Evolutionary conservation across 2,888 invertebrate genomes (phyloP).

Genomic region (Baronia brevicornis): DNA sequence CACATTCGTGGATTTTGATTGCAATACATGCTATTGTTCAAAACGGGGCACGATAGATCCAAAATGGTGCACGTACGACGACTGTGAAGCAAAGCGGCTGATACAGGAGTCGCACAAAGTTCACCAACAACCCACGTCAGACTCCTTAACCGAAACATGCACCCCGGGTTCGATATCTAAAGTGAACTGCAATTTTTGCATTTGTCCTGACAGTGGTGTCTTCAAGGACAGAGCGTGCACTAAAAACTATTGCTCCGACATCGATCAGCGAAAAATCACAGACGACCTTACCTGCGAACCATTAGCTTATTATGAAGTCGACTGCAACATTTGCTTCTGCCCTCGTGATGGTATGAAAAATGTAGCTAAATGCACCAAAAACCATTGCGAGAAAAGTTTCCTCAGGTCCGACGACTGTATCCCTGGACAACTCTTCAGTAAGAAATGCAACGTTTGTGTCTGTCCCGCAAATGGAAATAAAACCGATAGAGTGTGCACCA

Average conservation of each 20-base stretch:
- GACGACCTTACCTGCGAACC: constrained; percentile 50
- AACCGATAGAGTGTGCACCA: constrained; percentile 46
- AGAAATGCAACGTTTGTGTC: constrained; percentile 60
- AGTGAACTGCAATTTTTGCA: constrained; percentile 59
- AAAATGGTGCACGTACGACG: constrained; percentile 63
- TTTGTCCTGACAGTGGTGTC: constrained; percentile 49
- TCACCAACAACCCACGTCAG: constrained; percentile 8
- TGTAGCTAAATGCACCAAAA: constrained; percentile 58
- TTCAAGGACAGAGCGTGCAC: constrained; percentile 46
- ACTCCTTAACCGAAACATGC: constrained; percentile 31
- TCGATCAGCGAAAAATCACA: constrained; percentile 13
- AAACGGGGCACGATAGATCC: constrained; percentile 52
- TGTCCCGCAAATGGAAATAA: constrained; percentile 58
- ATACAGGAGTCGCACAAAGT: constrained; percentile 33
- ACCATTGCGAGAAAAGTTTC: constrained; percentile 49
- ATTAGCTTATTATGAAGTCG: constrained; percentile 51
- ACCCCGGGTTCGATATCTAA: constrained; percentile 47
- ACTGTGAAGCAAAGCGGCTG: constrained; percentile 45
- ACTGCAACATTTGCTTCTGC: constrained; percentile 61
- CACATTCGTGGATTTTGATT: constrained; percentile 54
- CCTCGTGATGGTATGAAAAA: constrained; percentile 54
- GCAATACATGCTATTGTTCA: constrained; percentile 61
- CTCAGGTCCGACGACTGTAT: constrained; percentile 43
- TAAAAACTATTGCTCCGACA: constrained; percentile 38
- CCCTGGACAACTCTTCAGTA: constrained; percentile 52